Base-by-base conservation (phyloP, 2,888 invertebrate species). In the Marronus borbonicus region DNA sequence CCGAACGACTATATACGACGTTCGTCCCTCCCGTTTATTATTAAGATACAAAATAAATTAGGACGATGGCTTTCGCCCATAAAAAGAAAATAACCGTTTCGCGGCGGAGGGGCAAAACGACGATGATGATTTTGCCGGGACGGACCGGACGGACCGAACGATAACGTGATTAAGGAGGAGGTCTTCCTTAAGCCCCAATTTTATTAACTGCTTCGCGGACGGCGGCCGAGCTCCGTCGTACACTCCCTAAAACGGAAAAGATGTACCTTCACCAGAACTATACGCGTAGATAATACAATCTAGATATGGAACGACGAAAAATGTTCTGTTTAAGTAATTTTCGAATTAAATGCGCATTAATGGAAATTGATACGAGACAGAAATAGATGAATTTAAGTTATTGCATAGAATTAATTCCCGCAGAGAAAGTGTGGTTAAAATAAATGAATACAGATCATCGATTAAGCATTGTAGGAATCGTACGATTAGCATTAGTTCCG, bases 11-110 rank as follows among this genome's bases (percentile, higher is more conserved):
- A 20, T n/a, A 17, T 66, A 76, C 79, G 80, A 78, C 24, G 60
- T 17, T 8, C 20, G 20, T 10, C 31, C 8, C 62, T 24, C 68
- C 24, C 28, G 24, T 49, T 80, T 78, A 80, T 82, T 81, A 82
- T 82, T 82, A 81, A 82, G 82, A 82, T 82, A 82, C 80, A 80
- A 82, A 82, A 81, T 82, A 81, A 82, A 82, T 82, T 81, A 81
- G 81, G 81, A 75, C 80, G 81, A 82, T 82, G 81, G 81, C 80
- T 80, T 79, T 79, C 78, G 78, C 76, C 81, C 79, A 80, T 78
- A 82, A 82, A 80, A 78, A 80, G 76, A 80, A 80, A 82, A 82
- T 81, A 81, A 81, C 80, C 81, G 80, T 78, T 58, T 58, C 55
- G 17, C 17, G 20, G 55, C 20, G 24, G 55, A 17, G 20, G 55